phyloP scores from a whole-genome alignment of 2,113 vertebrate species.

The Lepidothrix coronata region DNA sequence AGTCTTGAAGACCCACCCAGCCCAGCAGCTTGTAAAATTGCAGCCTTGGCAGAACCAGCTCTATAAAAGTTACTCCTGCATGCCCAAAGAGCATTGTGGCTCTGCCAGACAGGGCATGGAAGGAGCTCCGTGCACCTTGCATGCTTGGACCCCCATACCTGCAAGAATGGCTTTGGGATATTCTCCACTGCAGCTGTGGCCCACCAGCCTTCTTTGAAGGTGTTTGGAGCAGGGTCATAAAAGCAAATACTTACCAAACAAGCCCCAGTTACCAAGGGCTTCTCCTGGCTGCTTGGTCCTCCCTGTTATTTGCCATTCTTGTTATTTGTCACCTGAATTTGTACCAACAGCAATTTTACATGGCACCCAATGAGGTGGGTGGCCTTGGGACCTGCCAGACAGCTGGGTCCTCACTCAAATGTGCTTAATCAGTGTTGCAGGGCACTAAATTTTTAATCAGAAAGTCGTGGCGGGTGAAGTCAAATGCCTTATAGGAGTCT shows the following conservation, averaged over 20 bases:
- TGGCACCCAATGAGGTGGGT: accelerated
- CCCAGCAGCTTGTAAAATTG: neutral
- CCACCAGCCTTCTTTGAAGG: neutral
- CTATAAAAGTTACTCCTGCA: neutral
- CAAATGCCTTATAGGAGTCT: neutral
- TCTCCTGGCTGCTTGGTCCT: neutral
- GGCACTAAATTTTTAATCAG: neutral
- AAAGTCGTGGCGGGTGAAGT: neutral
- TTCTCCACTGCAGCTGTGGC: neutral
- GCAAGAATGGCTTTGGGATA: neutral
- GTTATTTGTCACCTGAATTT: neutral
- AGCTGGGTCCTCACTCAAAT: neutral
- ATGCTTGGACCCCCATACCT: neutral
- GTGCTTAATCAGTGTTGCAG: accelerated
- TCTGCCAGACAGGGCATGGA: neutral
- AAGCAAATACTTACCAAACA: neutral
- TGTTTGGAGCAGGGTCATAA: accelerated
- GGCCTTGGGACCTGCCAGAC: neutral
- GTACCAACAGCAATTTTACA: neutral
- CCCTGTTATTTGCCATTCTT: neutral
- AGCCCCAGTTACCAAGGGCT: neutral
- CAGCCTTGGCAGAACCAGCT: neutral
- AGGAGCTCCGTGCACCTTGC: neutral
- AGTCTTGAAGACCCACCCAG: neutral
- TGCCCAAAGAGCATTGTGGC: accelerated